Percentiles rank a stretch among this genome's conserved stretches.
phyloP scores from a whole-genome alignment of 2,888 invertebrate species.

The Tetranychus truncatus region DNA sequence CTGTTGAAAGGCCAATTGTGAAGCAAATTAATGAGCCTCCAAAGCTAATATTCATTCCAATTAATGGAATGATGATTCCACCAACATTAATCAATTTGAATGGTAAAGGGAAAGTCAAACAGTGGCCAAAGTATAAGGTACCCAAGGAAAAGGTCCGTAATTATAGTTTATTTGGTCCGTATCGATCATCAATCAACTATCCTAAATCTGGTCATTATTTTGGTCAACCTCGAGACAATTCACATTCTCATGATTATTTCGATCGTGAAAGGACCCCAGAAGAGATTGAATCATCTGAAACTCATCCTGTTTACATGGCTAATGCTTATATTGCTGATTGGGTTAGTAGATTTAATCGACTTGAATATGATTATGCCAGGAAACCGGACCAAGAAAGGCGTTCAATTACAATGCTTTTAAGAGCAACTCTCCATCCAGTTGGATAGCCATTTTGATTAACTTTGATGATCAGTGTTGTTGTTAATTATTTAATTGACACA shows the following conservation, averaged over 20 bases:
- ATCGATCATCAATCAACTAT: neutral
- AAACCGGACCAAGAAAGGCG: neutral
- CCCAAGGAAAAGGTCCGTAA: neutral
- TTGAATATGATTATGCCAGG: neutral
- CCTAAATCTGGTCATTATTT: neutral
- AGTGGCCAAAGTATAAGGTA: neutral
- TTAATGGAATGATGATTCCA: neutral
- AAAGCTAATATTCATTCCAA: neutral
- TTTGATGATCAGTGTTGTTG: too few species aligned
- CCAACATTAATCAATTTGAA: neutral
- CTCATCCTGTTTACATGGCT: neutral
- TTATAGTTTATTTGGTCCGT: neutral
- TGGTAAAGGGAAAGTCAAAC: neutral
- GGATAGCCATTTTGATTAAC: neutral
- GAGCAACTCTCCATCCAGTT: neutral
- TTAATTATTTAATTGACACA: too few species aligned
- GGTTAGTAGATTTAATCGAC: neutral
- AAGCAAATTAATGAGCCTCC: neutral
- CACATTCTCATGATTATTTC: slow-evolving; percentile 6
- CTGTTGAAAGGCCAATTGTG: neutral
- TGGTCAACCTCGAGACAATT: slow-evolving; percentile 7
- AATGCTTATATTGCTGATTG: neutral
- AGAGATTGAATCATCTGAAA: slow-evolving; percentile 1
- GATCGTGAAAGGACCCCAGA: slow-evolving; percentile 13
- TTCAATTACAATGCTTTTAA: neutral